Base-by-base conservation (phyloP, 2,797 vertebrate genomes). In the Pseudotriccus pelzelni region DNA sequence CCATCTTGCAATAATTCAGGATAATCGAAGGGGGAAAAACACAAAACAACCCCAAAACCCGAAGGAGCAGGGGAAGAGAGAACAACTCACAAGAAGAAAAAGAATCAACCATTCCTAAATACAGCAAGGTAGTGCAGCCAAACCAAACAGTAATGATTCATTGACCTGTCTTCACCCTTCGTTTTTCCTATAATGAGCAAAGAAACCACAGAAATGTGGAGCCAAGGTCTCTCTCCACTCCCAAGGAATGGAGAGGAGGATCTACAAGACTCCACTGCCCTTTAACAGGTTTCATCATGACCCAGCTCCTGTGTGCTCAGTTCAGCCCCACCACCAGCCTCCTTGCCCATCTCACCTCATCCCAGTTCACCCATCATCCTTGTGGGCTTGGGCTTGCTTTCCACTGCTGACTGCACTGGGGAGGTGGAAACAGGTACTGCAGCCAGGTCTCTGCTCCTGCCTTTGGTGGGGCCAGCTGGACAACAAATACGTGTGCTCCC, bases 1-100 rank as follows among this genome's bases (percentile, higher is more conserved):
- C 94, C 96, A 97, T 97, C 91, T 97, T 97, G 96, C 87, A 97
- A 87, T 96, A 97, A 97, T 96, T 97, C 94, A 94, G 75, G 80
- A 89, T 94, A 95, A 95, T 89, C 32, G 44, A 83, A 49, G 60
- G 67, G 5, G 19, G 53, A 68, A 77, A 90, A 72, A 7, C 56
- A 92, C 60, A 91, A 89, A 96, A 92, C 53, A 91, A 87, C 73
- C 89, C 95, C 84, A 93, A 95, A 95, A 89, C 94, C 68, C 80
- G 3, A 93, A 85, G 68, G 95, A 96, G 49, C 27, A 1, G 47
- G 41, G 82, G 53, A 91, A 95, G 58, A 95, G 75, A 90, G 81
- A 94, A 73, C 46, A 94, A 73, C 75, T 96, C 6, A 1, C 86
- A 96, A 94, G 83, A 73, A 90, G 84, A 90, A 94, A 94, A 94